A percentile compares a stretch with the other conserved stretches of the same genome.
phyloP scores from a whole-genome alignment of 2,113 vertebrate genomes.

The Paracanthobrama guichenoti region DNA sequence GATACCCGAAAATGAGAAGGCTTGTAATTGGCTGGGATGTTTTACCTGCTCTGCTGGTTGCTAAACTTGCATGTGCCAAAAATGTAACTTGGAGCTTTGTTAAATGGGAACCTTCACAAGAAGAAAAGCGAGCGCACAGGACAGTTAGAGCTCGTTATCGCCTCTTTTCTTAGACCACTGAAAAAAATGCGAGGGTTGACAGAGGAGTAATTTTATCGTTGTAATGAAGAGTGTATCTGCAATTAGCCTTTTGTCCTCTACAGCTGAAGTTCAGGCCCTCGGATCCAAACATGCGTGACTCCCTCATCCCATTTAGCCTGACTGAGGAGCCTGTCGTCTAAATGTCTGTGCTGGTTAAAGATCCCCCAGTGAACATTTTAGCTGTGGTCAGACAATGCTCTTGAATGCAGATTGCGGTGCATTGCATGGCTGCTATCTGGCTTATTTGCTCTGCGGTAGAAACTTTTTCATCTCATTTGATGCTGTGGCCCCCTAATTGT shows the following conservation, averaged over 20 bases:
- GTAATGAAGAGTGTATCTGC: slow-evolving; percentile 2
- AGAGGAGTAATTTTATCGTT: slow-evolving; percentile 28
- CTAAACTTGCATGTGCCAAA: background rate
- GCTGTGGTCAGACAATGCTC: slow-evolving; percentile 13
- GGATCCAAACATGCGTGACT: slow-evolving; percentile 19
- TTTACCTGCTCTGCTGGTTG: background rate
- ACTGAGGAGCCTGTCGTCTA: slow-evolving; percentile 15
- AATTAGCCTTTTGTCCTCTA: slow-evolving; percentile 18
- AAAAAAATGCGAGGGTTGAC: slow-evolving; percentile 4
- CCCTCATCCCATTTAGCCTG: slow-evolving; percentile 9
- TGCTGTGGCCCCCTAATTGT: background rate
- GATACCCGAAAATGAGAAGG: background rate
- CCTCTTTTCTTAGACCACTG: slow-evolving; percentile 34
- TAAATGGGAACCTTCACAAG: background rate
- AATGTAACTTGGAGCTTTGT: background rate
- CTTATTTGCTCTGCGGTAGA: slow-evolving; percentile 23
- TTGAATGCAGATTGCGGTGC: slow-evolving; percentile 20
- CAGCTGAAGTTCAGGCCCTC: slow-evolving; percentile 26
- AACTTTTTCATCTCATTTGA: slow-evolving; percentile 10
- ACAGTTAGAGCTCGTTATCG: slow-evolving; percentile 32
- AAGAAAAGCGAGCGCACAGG: background rate
- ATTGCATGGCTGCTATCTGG: slow-evolving; percentile 29
- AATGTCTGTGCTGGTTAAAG: slow-evolving; percentile 27
- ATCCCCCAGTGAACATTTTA: background rate
- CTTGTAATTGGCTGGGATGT: background rate